Evolutionary conservation across 2,888 invertebrate species (phyloP), one percentile per base, ranked within the genome.

Genomic region (Sminthurinus aureus): DNA sequence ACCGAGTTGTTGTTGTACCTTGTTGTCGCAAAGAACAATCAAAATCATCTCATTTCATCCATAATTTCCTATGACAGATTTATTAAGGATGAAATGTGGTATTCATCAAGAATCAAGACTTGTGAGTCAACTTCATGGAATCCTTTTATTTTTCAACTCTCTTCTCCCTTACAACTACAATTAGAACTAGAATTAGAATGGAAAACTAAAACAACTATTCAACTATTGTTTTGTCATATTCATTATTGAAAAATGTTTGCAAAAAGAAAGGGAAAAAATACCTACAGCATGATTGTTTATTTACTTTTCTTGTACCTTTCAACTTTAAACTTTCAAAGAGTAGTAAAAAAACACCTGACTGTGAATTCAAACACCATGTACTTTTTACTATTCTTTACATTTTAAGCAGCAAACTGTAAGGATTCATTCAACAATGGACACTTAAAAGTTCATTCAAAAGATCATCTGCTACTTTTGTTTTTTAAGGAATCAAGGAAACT

Each of bases 21-120:
- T n/a, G 20, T 24, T 71, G 71, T 71, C 71, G 71, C 71, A 13
- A 71, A 71, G 71, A 24, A 22, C 13, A 13, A 9, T 71, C 58
- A 13, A 58, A 58, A 58, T 58, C 58, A 11, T 69, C n/a, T 20
- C 22, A 11, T 69, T 69, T 20, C 22, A 69, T 69, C 67, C 67
- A n/a, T 69, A 13, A 18, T 69, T 69, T 22, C 71, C 1, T 71
- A 24, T 26, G 71, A 71, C 71, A 71, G 71, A 71, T 71, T 71
- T 71, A 71, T 71, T 71, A 4, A 71, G 24, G 13, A 71, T 22
- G 26, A 24, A 24, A 71, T 38, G 38, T 38, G 71, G 11, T 22
- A 3, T 26, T 71, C 22, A 71, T 71, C 6, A 24, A 71, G n/a
- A 20, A 1, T 20, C 38, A 12, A 8, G n/a, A 67, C 22, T 67